Evolutionary conservation across 2,113 vertebrate species (phyloP), one percentile per base, ranked within the genome.

Genomic region (Odobenus rosmarus): DNA sequence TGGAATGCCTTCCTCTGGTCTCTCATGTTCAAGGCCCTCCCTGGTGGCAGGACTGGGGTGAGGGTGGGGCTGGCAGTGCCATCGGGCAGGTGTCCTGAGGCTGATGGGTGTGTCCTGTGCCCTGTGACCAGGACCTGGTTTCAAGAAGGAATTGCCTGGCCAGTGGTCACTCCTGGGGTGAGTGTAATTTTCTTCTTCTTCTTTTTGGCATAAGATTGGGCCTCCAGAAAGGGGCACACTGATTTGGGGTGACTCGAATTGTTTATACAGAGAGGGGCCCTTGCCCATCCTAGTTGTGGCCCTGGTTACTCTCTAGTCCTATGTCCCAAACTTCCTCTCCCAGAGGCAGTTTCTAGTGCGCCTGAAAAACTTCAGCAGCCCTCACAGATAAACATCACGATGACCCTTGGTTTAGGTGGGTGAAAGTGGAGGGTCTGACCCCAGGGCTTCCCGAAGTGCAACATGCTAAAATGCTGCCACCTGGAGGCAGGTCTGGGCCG

Each of bases 251-350:
- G 53, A 33, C 31, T 55, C 39, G 53, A 16, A 61, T 51, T 67
- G 39, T 85, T 96, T 51, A 72, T 7, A 42, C 1, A 85, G 15
- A 33, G 9, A 55, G 80, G 71, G 5, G 26, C 72, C 39, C 39
- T 0, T 0, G 0, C 26, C 46, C n/a, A 88, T 1, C 28, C 36
- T 33, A 19, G 28, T 26, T 4, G 5, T 53, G 55, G 21, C 61
- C 18, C 61, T 79, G 23, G 61, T 28, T 49, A 28, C 11, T 39
- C 28, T 39, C 2, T 28, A 46, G 28, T 4, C 5, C 26, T 36
- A 0, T 36, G 24, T 90, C 69, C 51, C 79, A 69, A 57, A 53
- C n/a, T 49, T 62, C 46, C 95, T 42, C 15, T n/a, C 14, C 24
- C 51, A 62, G 42, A 49, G 57, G 46, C 28, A 87, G 46, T 14